Base-by-base conservation (phyloP, 2,888 invertebrate genomes). In the Rutpela maculata region DNA sequence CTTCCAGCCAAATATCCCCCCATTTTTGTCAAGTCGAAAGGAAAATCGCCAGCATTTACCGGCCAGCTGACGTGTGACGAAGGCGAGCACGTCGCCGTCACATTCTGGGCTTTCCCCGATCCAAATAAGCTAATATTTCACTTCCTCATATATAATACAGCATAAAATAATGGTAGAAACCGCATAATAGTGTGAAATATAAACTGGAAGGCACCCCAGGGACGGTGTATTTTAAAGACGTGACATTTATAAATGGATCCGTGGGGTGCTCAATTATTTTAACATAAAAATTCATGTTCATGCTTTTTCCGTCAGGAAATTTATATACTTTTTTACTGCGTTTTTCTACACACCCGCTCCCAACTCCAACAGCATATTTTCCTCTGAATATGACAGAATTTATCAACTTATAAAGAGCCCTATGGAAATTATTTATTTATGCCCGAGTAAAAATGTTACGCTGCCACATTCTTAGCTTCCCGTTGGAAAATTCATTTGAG, bases 211-310 rank as follows among this genome's bases (percentile, higher is more conserved):
- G 70, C 65, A 67, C 74, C 59, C 74, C 1, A 19, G 77, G 68
- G 69, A 74, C 74, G 31, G 9, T 62, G 70, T 74, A 74, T 77
- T 74, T 77, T 71, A 77, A 59, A 77, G 35, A 63, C 18, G 11
- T 70, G 74, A 74, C 77, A 60, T 71, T 77, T 77, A 77, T 74
- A 77, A 77, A 77, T 77, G 66, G 77, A 62, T 71, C 67, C 65
- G 59, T 55, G 60, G 77, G 74, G 70, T 66, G 66, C 74, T 74
- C 74, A 71, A 77, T 77, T 74, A 74, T 74, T 74, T 74, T 56
- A 56, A 71, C 74, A 38, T 71, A 60, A 70, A 74, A 67, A 67
- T 67, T 55, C 67, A 55, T 26, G 67, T 67, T 56, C 55, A n/a
- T 19, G 62, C 31, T 65, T 65, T 65, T 43, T 31, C 35, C 18